Conservation (phyloP, 2,113 vertebrate genomes). For the Tricholaema leucomelas region DNA sequence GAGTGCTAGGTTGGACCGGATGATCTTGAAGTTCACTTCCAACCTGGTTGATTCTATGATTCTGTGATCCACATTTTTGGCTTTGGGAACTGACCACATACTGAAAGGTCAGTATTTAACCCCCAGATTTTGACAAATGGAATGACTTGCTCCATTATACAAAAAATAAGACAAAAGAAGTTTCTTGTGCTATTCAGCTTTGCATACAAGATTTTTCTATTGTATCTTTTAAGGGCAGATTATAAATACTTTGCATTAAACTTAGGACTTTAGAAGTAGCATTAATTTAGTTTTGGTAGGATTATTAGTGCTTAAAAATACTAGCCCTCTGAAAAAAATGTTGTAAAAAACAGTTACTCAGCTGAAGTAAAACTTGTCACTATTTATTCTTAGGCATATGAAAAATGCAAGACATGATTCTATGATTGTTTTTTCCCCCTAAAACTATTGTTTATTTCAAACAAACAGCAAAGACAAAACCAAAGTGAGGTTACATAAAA, state of each 20-base stretch:
- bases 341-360: too few relatives aligned
- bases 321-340: neutral
- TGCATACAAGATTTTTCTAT: neutral
- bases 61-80: neutral
- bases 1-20: too few relatives aligned
- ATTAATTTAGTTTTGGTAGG: neutral
- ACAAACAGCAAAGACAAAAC: neutral
- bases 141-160: neutral
- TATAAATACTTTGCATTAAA: neutral
- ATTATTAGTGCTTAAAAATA: neutral
- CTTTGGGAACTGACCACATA: neutral
- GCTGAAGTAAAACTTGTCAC: neutral
- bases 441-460: neutral
- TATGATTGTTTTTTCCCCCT: neutral
- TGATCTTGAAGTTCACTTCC: too few relatives aligned
- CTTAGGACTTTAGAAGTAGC: neutral
- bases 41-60: too few relatives aligned
- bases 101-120: neutral
- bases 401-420: neutral
- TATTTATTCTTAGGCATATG: neutral
- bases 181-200: neutral
- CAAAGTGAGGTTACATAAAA: neutral
- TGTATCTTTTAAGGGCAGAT: neutral
- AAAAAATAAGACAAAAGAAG: neutral
- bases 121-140: neutral